Evolutionary conservation across 2,888 invertebrate genomes (phyloP), one percentile per base, ranked within the genome.

Genomic region (Chesias legatella): DNA sequence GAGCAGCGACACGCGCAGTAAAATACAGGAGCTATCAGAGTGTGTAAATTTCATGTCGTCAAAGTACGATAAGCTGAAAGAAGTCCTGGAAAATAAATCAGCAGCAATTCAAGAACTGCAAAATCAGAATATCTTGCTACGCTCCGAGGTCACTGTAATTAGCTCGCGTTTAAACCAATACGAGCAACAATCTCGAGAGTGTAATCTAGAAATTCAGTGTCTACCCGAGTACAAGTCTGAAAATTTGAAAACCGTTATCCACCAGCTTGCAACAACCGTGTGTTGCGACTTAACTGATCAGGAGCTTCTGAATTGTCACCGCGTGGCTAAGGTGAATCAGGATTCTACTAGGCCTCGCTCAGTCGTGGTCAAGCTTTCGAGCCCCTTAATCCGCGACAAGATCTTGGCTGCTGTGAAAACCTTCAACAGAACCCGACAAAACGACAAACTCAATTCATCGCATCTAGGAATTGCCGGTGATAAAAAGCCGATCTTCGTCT

Each of bases 341-440:
- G 33, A 33, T 1, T 33, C 33, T 6, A 33, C 3, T 25, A 20
- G 33, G 9, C 33, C 33, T 6, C 33, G 33, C 11, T 33, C 33
- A 2, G 25, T 33, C 4, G 11, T 33, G 5, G 33, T 33, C 1
- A 33, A 33, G 20, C 24, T 33, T 4, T 7, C 33, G 6, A 33
- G 33, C 10, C 33, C 25, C 7, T 52, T 38, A 28, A 23, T 23
- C 5, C 22, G 23, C 3, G 22, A 23, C 10, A 6, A 1, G 6
- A 3, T 32, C 10, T 6, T 23, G 1, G 32, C 32, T 6, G 32
- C 23, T 2, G 10, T 10, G 2, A 32, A 32, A 10, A 32, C 23
- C 9, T 32, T 9, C 10, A 32, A 32, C 23, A 32, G 11, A 10
- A 9, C 6, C 22, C 9, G 23, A 9, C 32, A 22, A 6, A 32